A percentile compares a stretch with the other conserved stretches of the same genome.
Evolutionary conservation across 2,888 invertebrate genomes (phyloP).

Genomic region (Cyclophora albipunctata): DNA sequence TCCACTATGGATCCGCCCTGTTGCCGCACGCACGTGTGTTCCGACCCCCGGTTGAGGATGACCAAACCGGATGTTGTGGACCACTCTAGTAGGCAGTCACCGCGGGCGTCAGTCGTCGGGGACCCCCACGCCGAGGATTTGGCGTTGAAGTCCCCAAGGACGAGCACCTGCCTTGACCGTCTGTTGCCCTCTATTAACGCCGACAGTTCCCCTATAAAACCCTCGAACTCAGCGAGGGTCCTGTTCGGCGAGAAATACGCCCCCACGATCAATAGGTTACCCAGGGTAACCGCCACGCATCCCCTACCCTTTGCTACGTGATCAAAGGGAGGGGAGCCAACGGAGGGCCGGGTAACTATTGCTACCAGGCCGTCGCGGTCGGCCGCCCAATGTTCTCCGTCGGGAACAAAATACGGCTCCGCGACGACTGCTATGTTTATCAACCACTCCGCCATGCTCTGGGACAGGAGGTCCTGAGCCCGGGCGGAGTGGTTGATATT

Average conservation of each 20-base stretch:
- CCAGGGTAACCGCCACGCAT: conserved; percentile 4
- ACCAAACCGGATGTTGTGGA: neutral
- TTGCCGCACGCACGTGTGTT: conserved; percentile 1
- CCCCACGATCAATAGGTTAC: conserved; percentile 5
- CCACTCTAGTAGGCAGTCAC: neutral
- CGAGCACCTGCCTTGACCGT: conserved; percentile 1
- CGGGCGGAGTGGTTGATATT: neutral
- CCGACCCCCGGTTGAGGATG: neutral
- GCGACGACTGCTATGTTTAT: conserved; percentile 4
- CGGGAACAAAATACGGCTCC: neutral
- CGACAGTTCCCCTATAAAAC: neutral
- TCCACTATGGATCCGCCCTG: conserved; percentile 4
- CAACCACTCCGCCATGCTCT: conserved; percentile 7
- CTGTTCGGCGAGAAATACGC: conserved; percentile 20
- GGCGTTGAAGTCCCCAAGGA: conserved; percentile 12
- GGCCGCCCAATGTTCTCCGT: neutral
- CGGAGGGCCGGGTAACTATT: neutral
- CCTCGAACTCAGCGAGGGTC: conserved; percentile 15
- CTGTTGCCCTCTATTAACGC: neutral
- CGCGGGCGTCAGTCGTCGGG: neutral
- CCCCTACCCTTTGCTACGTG: conserved; percentile 6
- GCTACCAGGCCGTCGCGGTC: neutral
- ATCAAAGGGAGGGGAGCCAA: conserved; percentile 3
- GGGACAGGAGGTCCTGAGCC: conserved; percentile 7
- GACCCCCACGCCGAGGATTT: conserved; percentile 17